Conservation (phyloP, 64 coral and sea anemone species). For the Montipora sp. region DNA sequence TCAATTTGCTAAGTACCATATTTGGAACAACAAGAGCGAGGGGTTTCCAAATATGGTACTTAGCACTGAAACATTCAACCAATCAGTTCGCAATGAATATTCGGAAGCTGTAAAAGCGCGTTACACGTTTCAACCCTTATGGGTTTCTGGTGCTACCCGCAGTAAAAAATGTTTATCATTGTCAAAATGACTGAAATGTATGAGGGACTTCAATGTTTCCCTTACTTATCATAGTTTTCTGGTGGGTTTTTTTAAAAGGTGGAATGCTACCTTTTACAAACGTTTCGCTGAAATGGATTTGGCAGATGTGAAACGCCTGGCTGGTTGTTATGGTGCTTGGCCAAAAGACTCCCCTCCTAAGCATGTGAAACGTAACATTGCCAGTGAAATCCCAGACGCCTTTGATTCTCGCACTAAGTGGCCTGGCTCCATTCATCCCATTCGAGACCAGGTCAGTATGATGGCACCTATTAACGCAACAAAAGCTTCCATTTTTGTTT, state of each 20-base stretch:
- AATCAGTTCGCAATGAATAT: too few species aligned
- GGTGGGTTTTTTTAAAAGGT: conserved; percentile 29
- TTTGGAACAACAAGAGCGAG: too few species aligned
- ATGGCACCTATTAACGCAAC: neutral
- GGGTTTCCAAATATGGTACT: too few species aligned
- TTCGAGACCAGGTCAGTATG: conserved; percentile 70
- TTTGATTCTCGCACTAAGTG: conserved; percentile 72
- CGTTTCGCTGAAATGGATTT: conserved; percentile 54
- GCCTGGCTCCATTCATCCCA: conserved; percentile 82
- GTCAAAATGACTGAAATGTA: too few species aligned
- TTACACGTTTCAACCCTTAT: too few species aligned
- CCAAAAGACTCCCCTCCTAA: conserved; percentile 18
- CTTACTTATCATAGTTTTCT: too few species aligned
- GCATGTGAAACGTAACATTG: neutral
- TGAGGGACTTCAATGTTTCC: too few species aligned
- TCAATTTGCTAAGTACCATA: too few species aligned
- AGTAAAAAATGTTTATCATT: too few species aligned
- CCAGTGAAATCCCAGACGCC: conserved; percentile 43
- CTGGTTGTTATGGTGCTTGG: conserved; percentile 43
- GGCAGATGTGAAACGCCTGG: conserved; percentile 44
- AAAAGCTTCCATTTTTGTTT: neutral
- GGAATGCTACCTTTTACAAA: conserved; percentile 68
- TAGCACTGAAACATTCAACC: too few species aligned
- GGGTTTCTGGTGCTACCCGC: too few species aligned
- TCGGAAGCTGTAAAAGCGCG: too few species aligned